These are phyloP conservation scores for Phodopus roborovskii DNA, from an alignment of 2,113 vertebrate species.

Conservation along the genomic window DNA sequence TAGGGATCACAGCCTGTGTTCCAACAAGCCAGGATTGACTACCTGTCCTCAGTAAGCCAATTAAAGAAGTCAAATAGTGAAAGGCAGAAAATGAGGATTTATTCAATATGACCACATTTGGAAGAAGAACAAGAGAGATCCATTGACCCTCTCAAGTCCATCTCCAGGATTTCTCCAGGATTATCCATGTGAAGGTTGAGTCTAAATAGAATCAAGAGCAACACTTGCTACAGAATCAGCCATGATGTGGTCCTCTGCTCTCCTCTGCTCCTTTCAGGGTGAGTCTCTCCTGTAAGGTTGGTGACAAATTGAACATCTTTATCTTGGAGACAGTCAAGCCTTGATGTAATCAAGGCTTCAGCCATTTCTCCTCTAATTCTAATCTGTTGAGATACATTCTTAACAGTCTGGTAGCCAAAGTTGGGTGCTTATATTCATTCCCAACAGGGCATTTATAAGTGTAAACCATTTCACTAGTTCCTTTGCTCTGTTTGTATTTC, in stretches of 20 bases:
- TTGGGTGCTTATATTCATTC: neutral
- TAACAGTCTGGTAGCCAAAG: neutral
- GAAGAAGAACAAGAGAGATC: neutral
- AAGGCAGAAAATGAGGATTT: neutral
- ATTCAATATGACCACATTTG: neutral
- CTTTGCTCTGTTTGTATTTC: neutral
- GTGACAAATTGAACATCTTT: neutral
- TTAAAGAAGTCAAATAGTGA: neutral
- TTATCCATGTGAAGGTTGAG: neutral
- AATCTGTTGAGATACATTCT: neutral
- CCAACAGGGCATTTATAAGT: accelerated
- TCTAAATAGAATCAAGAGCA: neutral
- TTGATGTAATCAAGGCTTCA: neutral
- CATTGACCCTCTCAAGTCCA: neutral
- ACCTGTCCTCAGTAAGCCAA: neutral
- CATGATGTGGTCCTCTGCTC: neutral
- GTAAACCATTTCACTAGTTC: accelerated
- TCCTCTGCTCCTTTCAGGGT: neutral
- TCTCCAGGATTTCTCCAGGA: neutral
- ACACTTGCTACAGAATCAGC: neutral
- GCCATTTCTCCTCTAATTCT: neutral
- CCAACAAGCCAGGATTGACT: neutral
- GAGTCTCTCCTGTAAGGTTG: neutral
- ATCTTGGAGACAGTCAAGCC: neutral
- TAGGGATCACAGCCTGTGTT: neutral